A percentile compares a stretch with the other conserved stretches of the same genome.
Evolutionary conservation across 2,113 vertebrate genomes (phyloP).

Genomic region (Aythya baeri): DNA sequence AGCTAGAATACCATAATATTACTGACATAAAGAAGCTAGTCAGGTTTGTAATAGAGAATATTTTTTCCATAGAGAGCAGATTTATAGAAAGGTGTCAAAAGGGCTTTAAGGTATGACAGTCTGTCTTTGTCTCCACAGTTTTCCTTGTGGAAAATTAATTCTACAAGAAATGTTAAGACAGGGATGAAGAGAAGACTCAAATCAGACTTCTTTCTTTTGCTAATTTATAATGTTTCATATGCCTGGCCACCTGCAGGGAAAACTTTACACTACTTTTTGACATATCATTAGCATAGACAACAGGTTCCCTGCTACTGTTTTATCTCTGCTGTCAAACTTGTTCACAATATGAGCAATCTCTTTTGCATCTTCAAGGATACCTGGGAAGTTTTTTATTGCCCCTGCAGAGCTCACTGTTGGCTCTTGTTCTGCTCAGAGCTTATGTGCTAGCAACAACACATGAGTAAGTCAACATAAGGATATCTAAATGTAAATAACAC

Average conservation of each 20-base stretch:
- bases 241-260: neutral
- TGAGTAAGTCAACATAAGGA: neutral
- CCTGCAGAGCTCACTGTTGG: neutral
- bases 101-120: neutral
- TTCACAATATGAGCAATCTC: neutral
- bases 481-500: neutral
- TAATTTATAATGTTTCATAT: slow-evolving; percentile 29
- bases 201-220: neutral
- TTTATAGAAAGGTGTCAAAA: neutral
- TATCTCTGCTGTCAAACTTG: slow-evolving; percentile 41
- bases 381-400: neutral
- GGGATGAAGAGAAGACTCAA: neutral
- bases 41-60: neutral
- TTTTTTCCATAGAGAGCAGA: neutral
- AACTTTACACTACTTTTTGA: slow-evolving; percentile 26
- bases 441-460: neutral
- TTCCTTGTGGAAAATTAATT: slow-evolving; percentile 1
- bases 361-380: neutral
- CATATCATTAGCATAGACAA: slow-evolving; percentile 36
- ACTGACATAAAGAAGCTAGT: neutral
- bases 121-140: neutral
- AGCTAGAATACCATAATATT: neutral
- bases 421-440: neutral
- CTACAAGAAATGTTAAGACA: neutral
- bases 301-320: slow-evolving; percentile 28